Percentiles rank a stretch among this genome's conserved stretches.
These are phyloP conservation scores for Nasonia giraulti DNA, from an alignment of 1,140 invertebrate genomes.

Conservation along the genomic window DNA sequence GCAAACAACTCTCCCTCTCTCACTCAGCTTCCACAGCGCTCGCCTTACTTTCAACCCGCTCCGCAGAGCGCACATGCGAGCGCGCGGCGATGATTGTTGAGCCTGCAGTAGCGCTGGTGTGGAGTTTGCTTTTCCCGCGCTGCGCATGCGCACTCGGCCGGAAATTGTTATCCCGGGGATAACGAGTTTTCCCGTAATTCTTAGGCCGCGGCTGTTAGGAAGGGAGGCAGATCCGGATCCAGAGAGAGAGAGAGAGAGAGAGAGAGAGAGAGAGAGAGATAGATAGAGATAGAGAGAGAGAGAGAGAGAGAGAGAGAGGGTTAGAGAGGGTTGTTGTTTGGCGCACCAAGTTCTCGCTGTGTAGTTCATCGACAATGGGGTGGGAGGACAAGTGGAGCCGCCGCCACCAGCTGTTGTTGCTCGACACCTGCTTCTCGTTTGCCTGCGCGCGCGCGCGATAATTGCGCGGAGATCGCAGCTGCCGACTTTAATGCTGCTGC, in stretches of 20 bases:
- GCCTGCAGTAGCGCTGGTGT: background rate
- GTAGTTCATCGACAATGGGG: slow-evolving; percentile 27
- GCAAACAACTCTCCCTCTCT: background rate
- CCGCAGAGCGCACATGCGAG: background rate
- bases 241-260: too few species aligned
- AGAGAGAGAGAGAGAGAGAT: background rate
- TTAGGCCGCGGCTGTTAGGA: background rate
- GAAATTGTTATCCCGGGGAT: slow-evolving; percentile 44
- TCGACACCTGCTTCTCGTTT: slow-evolving; percentile 47
- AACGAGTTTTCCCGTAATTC: slow-evolving; percentile 49
- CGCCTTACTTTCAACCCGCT: background rate
- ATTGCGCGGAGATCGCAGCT: slow-evolving; percentile 51
- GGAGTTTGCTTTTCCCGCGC: background rate
- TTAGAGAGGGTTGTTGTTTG: background rate
- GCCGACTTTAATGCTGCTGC: slow-evolving; percentile 49
- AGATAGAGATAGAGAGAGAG: too few species aligned
- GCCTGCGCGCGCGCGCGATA: slow-evolving; percentile 30
- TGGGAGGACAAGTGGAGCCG: slow-evolving; percentile 16
- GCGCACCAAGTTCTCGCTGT: background rate
- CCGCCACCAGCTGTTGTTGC: slow-evolving; percentile 40
- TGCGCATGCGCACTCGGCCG: background rate
- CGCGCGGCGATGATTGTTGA: background rate
- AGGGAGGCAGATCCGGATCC: too few species aligned
- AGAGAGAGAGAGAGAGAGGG: too few species aligned
- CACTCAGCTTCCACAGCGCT: background rate